Evolutionary conservation across 2,888 invertebrate species (phyloP), one percentile per base, ranked within the genome.

Genomic region (Eilema caniola): DNA sequence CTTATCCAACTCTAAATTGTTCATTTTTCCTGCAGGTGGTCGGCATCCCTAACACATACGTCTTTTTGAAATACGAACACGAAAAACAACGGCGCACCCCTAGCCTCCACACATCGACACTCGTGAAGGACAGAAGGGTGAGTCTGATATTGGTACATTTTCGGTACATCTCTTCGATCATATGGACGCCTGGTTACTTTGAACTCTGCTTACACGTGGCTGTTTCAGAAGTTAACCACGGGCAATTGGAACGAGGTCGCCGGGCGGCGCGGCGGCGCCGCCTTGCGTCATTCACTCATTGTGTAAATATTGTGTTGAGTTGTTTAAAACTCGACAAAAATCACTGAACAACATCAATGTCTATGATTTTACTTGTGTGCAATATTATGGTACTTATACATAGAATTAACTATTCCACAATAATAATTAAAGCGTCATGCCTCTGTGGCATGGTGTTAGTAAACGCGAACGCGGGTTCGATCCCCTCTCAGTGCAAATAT

Each of bases 11-110:
- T 20, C 20, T 20, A 20, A 47, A 47, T 47, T 7, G 47, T 47
- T 47, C 1, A 16, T 20, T 53, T 53, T 64, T 75, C 75, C 59
- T 70, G 66, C 92, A 97, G 97, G 95, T 97, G 12, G 88, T 90
- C 20, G 96, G 96, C 12, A 97, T 97, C 85, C 93, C 96, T 10
- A 95, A 97, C 84, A 96, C 97, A 59, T 98, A 97, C 89, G 89
- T 96, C 33, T 96, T 97, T 90, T 89, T 95, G 69, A 96, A 96
- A 83, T 93, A 95, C 78, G 95, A 96, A 82, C 96, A 96, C 76
- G 96, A 95, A 24, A 93, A 93, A 76, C 90, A 96, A 69, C 95
- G 96, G 41, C 97, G 97, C 88, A 92, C 97, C 83, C 96, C 96
- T 62, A 94, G 95, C 47, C 92, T 75, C 37, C 90, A 94, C 81